Percentiles rank a stretch among this genome's conserved stretches.
Conservation (phyloP, 2,113 vertebrate genomes). For the Vimba vimba region DNA sequence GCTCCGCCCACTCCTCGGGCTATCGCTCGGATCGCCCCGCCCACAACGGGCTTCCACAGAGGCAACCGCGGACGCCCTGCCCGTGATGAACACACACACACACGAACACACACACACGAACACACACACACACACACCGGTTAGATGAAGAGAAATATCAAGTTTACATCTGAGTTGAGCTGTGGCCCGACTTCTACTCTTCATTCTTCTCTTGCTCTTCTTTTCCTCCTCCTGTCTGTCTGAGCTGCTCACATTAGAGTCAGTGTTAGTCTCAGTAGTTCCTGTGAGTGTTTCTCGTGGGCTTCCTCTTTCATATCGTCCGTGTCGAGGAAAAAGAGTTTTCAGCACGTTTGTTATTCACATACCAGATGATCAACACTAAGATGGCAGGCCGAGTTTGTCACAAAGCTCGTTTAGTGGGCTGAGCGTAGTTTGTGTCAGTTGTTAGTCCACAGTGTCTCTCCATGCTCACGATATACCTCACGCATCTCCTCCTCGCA, state of each 20-base stretch:
- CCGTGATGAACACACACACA: conserved; percentile 61
- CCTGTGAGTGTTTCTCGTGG: conserved; percentile 16
- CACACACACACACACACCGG: conserved; percentile 53
- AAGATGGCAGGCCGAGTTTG: not conserved
- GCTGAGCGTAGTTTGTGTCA: no score
- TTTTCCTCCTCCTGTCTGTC: not conserved
- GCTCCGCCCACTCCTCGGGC: conserved; percentile 56
- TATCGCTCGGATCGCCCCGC: conserved; percentile 67
- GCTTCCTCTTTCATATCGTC: not conserved
- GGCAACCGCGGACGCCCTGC: conserved; percentile 81
- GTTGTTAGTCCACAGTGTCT: no score
- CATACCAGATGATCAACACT: not conserved
- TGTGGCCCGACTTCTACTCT: not conserved
- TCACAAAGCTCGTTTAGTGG: no score
- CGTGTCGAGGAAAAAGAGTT: not conserved
- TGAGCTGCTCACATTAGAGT: not conserved
- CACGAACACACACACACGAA: conserved; percentile 54
- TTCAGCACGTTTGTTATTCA: no score
- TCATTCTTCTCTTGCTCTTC: not conserved
- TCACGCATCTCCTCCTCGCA: not conserved
- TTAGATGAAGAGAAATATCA: not conserved
- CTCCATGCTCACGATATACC: conserved; percentile 6
- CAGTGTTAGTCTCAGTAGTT: conserved; percentile 16
- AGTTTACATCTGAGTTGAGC: not conserved
- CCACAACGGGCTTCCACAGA: conserved; percentile 83